A percentile compares a stretch with the other conserved stretches of the same genome.
phyloP scores from a whole-genome alignment of 2,797 vertebrate species.

The Hyperoplus immaculatus region DNA sequence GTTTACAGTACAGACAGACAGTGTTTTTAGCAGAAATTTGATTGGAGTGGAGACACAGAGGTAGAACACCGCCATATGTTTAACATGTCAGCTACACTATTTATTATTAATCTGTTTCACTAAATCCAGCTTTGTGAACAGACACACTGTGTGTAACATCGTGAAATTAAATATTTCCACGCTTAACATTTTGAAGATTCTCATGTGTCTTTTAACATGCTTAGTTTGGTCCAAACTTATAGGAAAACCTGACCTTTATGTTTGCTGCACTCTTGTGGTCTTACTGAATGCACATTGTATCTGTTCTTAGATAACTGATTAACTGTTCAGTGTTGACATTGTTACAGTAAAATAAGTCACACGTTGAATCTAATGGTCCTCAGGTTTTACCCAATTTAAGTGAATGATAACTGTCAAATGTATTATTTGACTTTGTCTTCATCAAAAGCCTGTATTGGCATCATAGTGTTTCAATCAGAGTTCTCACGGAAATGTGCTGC shows the following conservation, averaged over 20 bases:
- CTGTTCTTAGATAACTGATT: slow-evolving; percentile 19
- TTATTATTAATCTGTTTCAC: slow-evolving; percentile 47
- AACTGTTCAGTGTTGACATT: slow-evolving; percentile 23
- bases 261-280: slow-evolving; percentile 15
- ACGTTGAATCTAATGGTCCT: neutral
- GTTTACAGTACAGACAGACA: neutral
- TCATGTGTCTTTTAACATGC: neutral
- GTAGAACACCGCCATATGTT: slow-evolving; percentile 1
- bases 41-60: slow-evolving; percentile 24
- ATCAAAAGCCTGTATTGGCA: neutral
- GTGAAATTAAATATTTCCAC: slow-evolving; percentile 14
- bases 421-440: neutral
- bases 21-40: neutral
- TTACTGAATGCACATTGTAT: slow-evolving; percentile 11
- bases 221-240: neutral
- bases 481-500: neutral
- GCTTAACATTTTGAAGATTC: slow-evolving; percentile 5
- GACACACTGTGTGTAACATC: neutral
- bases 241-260: neutral
- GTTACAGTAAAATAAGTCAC: slow-evolving; percentile 20
- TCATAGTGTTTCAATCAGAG: neutral
- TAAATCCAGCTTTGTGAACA: slow-evolving; percentile 9
- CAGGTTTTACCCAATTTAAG: neutral
- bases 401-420: neutral
- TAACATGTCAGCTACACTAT: slow-evolving; percentile 34